Evolutionary conservation across 2,797 vertebrate genomes (phyloP).

Genomic region (Clamator glandarius): DNA sequence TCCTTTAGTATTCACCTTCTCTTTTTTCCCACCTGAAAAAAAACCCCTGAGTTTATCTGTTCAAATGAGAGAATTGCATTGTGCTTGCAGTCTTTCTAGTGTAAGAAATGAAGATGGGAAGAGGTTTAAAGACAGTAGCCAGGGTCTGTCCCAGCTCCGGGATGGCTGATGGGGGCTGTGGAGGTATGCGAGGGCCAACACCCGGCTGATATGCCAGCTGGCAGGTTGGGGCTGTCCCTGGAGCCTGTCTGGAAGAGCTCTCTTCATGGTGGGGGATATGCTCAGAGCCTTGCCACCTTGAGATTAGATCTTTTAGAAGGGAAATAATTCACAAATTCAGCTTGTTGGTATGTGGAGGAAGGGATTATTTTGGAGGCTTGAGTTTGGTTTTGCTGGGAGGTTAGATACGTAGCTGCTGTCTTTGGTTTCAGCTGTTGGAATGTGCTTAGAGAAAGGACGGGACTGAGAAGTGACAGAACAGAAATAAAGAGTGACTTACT

Average conservation of each 20-base stretch:
- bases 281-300: neutral
- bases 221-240: neutral
- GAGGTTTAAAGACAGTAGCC: neutral
- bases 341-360: neutral
- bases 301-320: neutral
- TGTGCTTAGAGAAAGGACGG: neutral
- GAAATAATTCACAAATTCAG: neutral
- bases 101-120: neutral
- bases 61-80: neutral
- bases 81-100: neutral
- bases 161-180: neutral
- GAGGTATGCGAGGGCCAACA: neutral
- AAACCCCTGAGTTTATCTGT: neutral
- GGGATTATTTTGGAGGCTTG: neutral
- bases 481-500: neutral
- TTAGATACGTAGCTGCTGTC: neutral
- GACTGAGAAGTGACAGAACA: neutral
- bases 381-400: neutral
- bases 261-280: neutral
- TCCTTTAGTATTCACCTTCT: neutral
- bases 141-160: neutral
- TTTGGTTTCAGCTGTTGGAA: neutral
- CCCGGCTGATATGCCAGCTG: neutral
- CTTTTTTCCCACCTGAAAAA: neutral
- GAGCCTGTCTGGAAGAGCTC: neutral